Percentiles rank a stretch among this genome's conserved stretches.
These are phyloP conservation scores for Diarsia mendica DNA, from an alignment of 2,888 invertebrate genomes.

Conservation along the genomic window DNA sequence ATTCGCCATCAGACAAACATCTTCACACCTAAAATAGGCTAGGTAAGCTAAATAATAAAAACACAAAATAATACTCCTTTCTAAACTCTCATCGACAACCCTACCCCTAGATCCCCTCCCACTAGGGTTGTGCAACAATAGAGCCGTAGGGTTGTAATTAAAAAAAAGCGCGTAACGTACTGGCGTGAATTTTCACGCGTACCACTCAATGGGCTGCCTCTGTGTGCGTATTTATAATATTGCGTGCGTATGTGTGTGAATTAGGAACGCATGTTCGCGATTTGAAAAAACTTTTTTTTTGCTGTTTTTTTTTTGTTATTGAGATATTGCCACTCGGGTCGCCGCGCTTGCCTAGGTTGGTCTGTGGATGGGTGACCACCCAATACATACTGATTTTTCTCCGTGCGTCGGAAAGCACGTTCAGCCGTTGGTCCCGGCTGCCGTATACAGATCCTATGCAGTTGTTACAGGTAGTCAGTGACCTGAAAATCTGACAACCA, in stretches of 20 bases:
- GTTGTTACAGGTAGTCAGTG: too few species aligned
- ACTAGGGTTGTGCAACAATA: slow-evolving; percentile 84
- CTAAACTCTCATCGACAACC: slow-evolving; percentile 70
- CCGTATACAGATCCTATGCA: too few species aligned
- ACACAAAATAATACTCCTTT: neutral
- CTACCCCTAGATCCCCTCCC: slow-evolving; percentile 80
- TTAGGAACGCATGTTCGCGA: slow-evolving; percentile 39
- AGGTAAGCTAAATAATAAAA: too few species aligned
- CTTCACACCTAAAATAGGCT: neutral
- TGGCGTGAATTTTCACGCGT: slow-evolving; percentile 89
- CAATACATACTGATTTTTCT: too few species aligned
- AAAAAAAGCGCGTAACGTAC: slow-evolving; percentile 83
- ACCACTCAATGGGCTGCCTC: slow-evolving; percentile 71
- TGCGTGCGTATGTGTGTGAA: slow-evolving; percentile 30
- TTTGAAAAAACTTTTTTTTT: slow-evolving; percentile 3
- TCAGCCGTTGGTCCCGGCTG: too few species aligned
- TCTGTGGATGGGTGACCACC: too few species aligned
- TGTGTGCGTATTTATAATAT: slow-evolving; percentile 44
- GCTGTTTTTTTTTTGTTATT: neutral
- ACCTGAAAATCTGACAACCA: too few species aligned
- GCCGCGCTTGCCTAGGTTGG: too few species aligned
- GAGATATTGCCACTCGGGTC: neutral
- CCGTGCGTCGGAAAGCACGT: too few species aligned
- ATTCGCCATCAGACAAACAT: neutral
- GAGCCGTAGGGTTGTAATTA: slow-evolving; percentile 87